These are phyloP conservation scores for Standfussiana lucernea DNA, from an alignment of 2,888 invertebrate genomes.

Conservation along the genomic window DNA sequence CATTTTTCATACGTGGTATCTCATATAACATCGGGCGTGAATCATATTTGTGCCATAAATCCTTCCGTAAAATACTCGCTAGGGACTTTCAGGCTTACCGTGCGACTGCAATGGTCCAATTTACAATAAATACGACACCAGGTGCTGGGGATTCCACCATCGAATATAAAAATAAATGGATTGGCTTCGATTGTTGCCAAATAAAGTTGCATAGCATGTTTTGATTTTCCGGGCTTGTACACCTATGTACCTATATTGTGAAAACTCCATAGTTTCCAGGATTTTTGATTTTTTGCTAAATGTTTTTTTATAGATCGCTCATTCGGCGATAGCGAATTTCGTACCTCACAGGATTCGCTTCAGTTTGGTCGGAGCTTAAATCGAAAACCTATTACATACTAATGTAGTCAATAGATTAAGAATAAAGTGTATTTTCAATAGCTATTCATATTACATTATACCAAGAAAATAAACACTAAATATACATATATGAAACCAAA, in stretches of 20 bases:
- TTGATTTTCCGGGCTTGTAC: neutral
- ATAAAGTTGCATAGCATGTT: neutral
- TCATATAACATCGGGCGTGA: neutral
- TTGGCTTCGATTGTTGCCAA: neutral
- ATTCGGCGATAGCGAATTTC: neutral
- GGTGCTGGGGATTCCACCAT: conserved; percentile 11
- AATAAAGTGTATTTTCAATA: neutral
- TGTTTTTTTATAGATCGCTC: neutral
- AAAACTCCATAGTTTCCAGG: neutral
- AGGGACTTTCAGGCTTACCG: conserved; percentile 11
- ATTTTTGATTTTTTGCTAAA: neutral
- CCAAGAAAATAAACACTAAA: neutral
- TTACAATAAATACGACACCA: conserved; percentile 8
- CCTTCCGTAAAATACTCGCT: conserved; percentile 8
- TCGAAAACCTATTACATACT: neutral
- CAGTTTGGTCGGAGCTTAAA: neutral
- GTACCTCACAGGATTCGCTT: neutral
- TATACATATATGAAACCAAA: neutral
- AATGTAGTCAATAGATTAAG: neutral
- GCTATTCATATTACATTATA: neutral
- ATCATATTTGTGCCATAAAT: conserved; percentile 37
- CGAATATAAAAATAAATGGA: conserved; percentile 17
- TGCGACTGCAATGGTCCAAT: neutral
- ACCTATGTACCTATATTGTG: no score
- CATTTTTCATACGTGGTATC: neutral